phyloP scores from a whole-genome alignment of 2,113 vertebrate genomes.

The Trogon surrucura region DNA sequence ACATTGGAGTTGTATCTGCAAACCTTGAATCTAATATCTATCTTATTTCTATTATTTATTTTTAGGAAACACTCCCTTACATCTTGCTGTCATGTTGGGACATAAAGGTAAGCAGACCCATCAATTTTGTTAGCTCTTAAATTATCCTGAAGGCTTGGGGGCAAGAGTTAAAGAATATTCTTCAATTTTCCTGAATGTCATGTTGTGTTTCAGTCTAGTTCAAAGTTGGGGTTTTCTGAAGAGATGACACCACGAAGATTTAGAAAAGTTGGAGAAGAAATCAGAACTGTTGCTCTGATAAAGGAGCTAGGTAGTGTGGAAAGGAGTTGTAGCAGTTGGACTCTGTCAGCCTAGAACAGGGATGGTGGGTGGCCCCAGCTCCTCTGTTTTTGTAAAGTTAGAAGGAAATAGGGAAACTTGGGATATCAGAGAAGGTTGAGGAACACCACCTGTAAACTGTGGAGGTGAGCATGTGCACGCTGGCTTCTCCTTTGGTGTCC shows the following conservation, averaged over 20 bases:
- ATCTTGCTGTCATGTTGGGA: constrained; percentile 98
- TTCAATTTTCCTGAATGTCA: rapidly evolving
- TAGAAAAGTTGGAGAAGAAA: neutral
- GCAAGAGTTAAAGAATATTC: neutral
- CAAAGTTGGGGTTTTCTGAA: neutral
- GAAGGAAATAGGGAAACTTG: neutral
- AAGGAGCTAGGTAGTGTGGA: neutral
- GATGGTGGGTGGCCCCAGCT: neutral
- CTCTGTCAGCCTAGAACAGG: neutral
- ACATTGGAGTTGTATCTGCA: neutral
- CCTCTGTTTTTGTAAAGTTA: neutral
- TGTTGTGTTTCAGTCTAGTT: neutral
- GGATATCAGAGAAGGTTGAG: neutral
- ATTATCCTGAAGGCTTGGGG: neutral
- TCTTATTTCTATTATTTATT: constrained; percentile 33
- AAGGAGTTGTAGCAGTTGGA: neutral
- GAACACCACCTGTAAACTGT: neutral
- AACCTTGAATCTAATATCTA: neutral
- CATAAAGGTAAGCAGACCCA: constrained; percentile 90
- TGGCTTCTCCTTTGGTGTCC: neutral
- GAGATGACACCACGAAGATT: rapidly evolving
- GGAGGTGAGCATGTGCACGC: rapidly evolving
- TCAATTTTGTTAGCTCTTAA: neutral
- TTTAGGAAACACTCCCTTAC: constrained; percentile 96
- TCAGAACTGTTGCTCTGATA: neutral